Conservation (phyloP, 2,797 vertebrate genomes). For the Phaenicophaeus curvirostris region DNA sequence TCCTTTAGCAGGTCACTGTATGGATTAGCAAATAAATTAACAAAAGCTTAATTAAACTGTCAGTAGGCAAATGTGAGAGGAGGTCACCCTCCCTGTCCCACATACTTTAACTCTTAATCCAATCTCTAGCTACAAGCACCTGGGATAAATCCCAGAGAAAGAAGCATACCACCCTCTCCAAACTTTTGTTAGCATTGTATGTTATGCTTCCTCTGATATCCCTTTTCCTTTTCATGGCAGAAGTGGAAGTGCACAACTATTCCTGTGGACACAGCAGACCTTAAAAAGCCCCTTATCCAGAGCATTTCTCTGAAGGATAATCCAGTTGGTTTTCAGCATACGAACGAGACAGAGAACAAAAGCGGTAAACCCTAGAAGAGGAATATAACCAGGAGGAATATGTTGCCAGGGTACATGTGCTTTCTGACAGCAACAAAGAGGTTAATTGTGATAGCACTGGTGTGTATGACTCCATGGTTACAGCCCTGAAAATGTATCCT, state of each 20-base stretch:
- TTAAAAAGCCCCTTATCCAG: neutral
- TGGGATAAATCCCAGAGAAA: neutral
- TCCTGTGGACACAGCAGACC: neutral
- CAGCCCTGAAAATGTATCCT: neutral
- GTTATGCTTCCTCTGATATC: neutral
- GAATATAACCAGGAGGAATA: neutral
- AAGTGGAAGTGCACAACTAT: neutral
- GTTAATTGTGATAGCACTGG: neutral
- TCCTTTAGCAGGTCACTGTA: neutral
- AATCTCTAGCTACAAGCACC: neutral
- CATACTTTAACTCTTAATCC: neutral
- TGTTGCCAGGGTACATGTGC: neutral
- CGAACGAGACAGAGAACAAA: neutral
- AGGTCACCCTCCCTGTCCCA: neutral
- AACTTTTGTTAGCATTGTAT: neutral
- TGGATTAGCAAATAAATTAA: neutral
- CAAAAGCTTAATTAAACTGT: neutral
- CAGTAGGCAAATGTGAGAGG: neutral
- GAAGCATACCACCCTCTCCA: neutral
- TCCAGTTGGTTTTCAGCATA: neutral
- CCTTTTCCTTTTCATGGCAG: neutral
- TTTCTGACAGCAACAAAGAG: slow-evolving; percentile 16
- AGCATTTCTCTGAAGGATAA: neutral
- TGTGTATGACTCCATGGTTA: neutral
- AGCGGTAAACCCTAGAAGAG: neutral